Evolutionary conservation across 1,140 invertebrate genomes (phyloP).

Genomic region (Drosophila bocki): DNA sequence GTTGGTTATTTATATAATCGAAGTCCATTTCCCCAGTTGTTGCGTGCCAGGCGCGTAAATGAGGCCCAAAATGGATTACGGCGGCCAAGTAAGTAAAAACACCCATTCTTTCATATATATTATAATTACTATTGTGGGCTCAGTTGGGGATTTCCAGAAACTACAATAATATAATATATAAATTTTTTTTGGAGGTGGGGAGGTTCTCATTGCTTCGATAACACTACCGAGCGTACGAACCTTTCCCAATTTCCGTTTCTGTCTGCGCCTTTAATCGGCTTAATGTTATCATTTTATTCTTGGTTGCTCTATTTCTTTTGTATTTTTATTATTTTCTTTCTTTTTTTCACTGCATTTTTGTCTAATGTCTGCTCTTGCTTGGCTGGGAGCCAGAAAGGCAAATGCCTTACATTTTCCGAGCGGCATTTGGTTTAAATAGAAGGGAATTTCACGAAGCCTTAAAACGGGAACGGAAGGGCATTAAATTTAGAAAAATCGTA

Average conservation of each 20-base stretch:
- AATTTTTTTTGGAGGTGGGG: not conserved
- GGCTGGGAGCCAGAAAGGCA: slow-evolving; percentile 10
- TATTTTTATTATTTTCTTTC: not conserved
- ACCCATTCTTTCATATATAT: slow-evolving; percentile 5
- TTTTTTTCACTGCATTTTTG: slow-evolving; percentile 1
- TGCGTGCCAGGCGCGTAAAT: slow-evolving; percentile 32
- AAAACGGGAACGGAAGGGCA: slow-evolving; percentile 9
- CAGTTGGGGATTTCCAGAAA: slow-evolving; percentile 35
- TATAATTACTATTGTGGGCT: slow-evolving; percentile 36
- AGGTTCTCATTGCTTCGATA: slow-evolving; percentile 10
- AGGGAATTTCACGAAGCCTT: not conserved
- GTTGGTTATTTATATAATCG: slow-evolving; percentile 57
- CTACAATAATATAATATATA: slow-evolving; percentile 9
- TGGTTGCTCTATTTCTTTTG: slow-evolving; percentile 1
- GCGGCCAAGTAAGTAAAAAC: slow-evolving; percentile 9
- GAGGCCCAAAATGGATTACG: slow-evolving; percentile 38
- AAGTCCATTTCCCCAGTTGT: slow-evolving; percentile 27
- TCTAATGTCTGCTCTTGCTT: slow-evolving; percentile 18
- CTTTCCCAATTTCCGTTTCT: slow-evolving; percentile 45
- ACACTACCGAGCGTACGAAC: slow-evolving; percentile 6
- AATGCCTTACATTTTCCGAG: slow-evolving; percentile 9
- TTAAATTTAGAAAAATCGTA: slow-evolving; percentile 3
- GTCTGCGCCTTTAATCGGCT: slow-evolving; percentile 17
- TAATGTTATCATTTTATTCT: slow-evolving; percentile 32
- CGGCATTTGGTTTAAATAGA: slow-evolving; percentile 11